A percentile compares a stretch with the other conserved stretches of the same genome.
These are phyloP conservation scores for Trypoxylon attenuatum DNA, from an alignment of 2,888 invertebrate genomes.

Conservation along the genomic window DNA sequence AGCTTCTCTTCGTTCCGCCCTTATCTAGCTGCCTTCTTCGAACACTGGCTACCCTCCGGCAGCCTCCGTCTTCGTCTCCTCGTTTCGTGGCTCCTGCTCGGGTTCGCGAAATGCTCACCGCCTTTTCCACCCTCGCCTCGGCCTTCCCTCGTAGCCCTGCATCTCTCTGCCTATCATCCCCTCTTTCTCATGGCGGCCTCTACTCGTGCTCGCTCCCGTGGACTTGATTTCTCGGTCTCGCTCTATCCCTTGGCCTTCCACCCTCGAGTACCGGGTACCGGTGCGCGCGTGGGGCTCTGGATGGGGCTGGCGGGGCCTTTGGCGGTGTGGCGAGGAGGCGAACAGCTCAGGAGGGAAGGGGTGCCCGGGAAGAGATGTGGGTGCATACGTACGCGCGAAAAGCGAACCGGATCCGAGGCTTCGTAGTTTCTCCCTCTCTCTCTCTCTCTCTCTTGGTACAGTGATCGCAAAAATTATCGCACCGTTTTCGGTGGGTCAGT, in stretches of 20 bases:
- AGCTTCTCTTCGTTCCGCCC: neutral
- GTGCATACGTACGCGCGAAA: no score
- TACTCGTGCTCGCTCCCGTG: slow-evolving; percentile 14
- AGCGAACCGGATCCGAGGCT: no score
- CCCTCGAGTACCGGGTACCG: no score
- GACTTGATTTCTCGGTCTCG: no score
- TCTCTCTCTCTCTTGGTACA: slow-evolving; percentile 41
- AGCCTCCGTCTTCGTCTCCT: slow-evolving; percentile 9
- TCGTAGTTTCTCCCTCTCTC: slow-evolving; percentile 22
- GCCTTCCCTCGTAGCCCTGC: neutral
- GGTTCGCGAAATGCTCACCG: no score
- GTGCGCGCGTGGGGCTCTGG: no score
- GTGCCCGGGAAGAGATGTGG: no score
- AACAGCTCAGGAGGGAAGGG: no score
- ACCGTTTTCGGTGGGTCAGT: slow-evolving; percentile 44
- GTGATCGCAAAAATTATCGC: slow-evolving; percentile 57
- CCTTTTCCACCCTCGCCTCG: no score
- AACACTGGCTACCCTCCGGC: slow-evolving; percentile 2
- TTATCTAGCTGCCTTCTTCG: neutral
- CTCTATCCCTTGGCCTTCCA: no score
- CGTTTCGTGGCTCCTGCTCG: slow-evolving; percentile 27
- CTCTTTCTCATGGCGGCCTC: slow-evolving; percentile 14
- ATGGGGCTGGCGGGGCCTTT: no score
- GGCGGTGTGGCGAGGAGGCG: no score
- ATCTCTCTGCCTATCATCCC: neutral